Conservation (phyloP, 1,140 invertebrate genomes). For the Lepeophtheirus salmonis region DNA sequence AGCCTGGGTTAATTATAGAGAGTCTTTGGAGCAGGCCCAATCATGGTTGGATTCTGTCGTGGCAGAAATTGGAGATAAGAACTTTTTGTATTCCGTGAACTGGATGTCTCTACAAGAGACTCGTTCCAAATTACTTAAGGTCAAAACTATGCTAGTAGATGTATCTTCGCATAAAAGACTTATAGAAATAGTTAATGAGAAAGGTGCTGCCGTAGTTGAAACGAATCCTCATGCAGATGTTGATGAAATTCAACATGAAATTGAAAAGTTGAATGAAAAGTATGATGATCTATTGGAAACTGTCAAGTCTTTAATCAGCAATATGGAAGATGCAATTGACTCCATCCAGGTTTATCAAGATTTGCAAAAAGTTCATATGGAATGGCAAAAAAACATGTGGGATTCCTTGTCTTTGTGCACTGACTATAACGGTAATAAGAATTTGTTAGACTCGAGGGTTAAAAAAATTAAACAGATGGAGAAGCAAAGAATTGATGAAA, state of each 20-base stretch:
- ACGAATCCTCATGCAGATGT: slow-evolving; percentile 29
- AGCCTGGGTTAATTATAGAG: slow-evolving; percentile 63
- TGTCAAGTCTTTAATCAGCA: slow-evolving; percentile 38
- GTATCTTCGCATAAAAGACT: slow-evolving; percentile 69
- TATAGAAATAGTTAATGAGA: slow-evolving; percentile 70
- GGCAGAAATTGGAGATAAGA: slow-evolving; percentile 49
- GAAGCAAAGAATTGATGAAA: slow-evolving; percentile 38
- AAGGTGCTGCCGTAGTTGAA: slow-evolving; percentile 47
- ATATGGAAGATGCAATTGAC: slow-evolving; percentile 25
- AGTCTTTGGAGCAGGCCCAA: slow-evolving; percentile 55
- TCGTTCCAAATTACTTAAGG: slow-evolving; percentile 60
- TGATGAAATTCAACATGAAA: slow-evolving; percentile 33
- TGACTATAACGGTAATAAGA: slow-evolving; percentile 50
- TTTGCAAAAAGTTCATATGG: slow-evolving; percentile 58
- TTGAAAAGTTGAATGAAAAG: slow-evolving; percentile 42
- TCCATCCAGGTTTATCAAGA: slow-evolving; percentile 36
- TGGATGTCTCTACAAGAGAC: slow-evolving; percentile 62
- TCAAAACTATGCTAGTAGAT: slow-evolving; percentile 63
- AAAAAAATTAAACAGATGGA: slow-evolving; percentile 5
- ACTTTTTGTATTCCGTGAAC: slow-evolving; percentile 28
- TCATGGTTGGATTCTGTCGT: slow-evolving; percentile 74
- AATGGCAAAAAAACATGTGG: slow-evolving; percentile 70
- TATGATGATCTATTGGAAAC: slow-evolving; percentile 47
- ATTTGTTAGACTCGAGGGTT: slow-evolving; percentile 20
- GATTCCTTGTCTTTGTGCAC: slow-evolving; percentile 31